Evolutionary conservation across 2,113 vertebrate species (phyloP).

Genomic region (Melospiza georgiana): DNA sequence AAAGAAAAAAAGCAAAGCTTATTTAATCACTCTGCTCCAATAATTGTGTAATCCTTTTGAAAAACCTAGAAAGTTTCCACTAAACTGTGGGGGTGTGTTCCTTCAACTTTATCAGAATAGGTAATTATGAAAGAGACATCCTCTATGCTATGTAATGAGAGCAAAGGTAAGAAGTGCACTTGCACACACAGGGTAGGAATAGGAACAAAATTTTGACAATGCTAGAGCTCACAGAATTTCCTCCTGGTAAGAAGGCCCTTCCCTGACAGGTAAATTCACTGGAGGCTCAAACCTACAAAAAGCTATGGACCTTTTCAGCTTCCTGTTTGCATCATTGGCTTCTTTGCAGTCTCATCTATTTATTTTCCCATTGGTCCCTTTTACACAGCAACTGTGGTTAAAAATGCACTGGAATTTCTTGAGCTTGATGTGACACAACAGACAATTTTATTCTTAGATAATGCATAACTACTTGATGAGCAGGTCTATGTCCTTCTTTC

Average conservation of each 20-base stretch:
- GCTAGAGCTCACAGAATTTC: rapidly evolving
- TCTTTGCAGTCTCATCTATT: background rate
- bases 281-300: background rate
- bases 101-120: background rate
- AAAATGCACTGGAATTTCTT: background rate
- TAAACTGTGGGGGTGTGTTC: background rate
- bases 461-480: background rate
- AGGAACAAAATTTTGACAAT: background rate
- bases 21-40: background rate
- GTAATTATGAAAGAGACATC: background rate
- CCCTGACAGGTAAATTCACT: background rate
- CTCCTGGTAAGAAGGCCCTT: background rate
- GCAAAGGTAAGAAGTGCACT: background rate
- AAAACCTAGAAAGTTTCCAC: background rate
- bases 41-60: background rate
- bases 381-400: background rate
- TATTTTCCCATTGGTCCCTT: background rate
- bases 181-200: background rate
- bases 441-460: background rate
- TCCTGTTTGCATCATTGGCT: background rate
- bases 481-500: background rate
- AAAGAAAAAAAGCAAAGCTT: background rate
- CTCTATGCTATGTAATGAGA: background rate
- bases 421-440: background rate
- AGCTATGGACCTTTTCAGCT: background rate